Percentiles rank a stretch among this genome's conserved stretches.
Conservation (phyloP, 2,888 invertebrate species). For the Ashinkailepas kermadecensis region DNA sequence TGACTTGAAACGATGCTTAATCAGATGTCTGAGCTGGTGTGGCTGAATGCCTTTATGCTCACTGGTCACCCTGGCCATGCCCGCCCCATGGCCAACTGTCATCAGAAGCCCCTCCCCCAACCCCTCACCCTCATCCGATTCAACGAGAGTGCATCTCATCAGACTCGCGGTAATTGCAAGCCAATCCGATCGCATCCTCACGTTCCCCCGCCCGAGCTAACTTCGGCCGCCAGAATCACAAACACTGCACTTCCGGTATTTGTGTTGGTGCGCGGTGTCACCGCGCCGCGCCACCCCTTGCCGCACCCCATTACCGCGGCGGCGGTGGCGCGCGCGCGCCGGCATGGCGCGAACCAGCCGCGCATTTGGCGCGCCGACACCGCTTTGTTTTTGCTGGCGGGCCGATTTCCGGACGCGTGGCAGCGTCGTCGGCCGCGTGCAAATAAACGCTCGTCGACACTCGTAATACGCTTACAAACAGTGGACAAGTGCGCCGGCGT, state of each 20-base stretch:
- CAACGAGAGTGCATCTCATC: no score
- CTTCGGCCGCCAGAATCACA: background rate
- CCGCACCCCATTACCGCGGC: background rate
- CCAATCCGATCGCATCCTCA: no score
- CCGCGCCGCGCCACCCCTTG: background rate
- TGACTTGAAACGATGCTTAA: no score
- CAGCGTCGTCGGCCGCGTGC: background rate
- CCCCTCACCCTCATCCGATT: no score
- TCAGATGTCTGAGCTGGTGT: no score
- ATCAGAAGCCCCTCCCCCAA: no score
- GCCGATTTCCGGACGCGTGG: background rate
- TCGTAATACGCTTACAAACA: constrained; percentile 18
- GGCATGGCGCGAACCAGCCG: background rate
- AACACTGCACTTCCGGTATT: background rate
- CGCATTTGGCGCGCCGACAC: background rate
- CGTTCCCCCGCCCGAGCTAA: background rate
- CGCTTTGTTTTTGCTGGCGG: constrained; percentile 13
- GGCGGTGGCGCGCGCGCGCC: background rate
- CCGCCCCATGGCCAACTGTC: no score
- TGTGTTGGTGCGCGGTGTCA: background rate
- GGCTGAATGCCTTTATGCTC: no score
- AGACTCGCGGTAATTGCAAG: no score
- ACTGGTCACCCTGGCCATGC: no score
- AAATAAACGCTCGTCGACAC: constrained; percentile 10
- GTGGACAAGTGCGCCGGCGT: background rate